A percentile compares a stretch with the other conserved stretches of the same genome.
Evolutionary conservation across 1,140 invertebrate genomes (phyloP).

Genomic region (Meteorus sp.): DNA sequence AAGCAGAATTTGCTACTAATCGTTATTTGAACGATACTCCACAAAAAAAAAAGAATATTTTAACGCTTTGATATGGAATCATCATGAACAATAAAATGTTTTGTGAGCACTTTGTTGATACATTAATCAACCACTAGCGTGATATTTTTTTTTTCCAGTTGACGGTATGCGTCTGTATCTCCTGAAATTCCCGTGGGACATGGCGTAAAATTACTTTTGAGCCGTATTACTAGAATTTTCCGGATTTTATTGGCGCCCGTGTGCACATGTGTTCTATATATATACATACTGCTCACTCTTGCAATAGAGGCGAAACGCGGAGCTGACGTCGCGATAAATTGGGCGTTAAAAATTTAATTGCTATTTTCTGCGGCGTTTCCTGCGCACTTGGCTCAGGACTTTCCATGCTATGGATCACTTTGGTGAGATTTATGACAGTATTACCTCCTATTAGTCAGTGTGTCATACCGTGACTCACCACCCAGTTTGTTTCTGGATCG

Average conservation of each 20-base stretch:
- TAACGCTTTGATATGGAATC: too few species aligned
- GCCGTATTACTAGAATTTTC: conserved; percentile 18
- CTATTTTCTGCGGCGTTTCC: conserved; percentile 33
- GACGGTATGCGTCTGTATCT: too few species aligned
- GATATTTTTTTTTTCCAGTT: conserved; percentile 8
- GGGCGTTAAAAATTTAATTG: conserved; percentile 37
- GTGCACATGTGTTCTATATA: conserved; percentile 2
- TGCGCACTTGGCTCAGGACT: background rate
- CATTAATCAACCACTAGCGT: too few species aligned
- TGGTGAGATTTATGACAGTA: conserved; percentile 32
- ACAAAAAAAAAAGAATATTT: too few species aligned
- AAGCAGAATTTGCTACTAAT: too few species aligned
- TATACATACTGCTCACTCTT: too few species aligned
- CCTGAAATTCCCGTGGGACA: background rate
- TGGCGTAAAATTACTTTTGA: conserved; percentile 23
- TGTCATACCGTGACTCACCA: too few species aligned
- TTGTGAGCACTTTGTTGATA: too few species aligned
- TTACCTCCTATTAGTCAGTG: conserved; percentile 31
- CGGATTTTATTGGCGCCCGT: conserved; percentile 21
- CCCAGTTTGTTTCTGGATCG: too few species aligned
- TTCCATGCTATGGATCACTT: background rate
- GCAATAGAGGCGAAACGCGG: background rate
- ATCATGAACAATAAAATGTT: too few species aligned
- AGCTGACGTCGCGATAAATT: conserved; percentile 32
- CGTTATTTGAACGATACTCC: too few species aligned